A percentile compares a stretch with the other conserved stretches of the same genome.
Conservation (phyloP, 2,797 vertebrate species). For the Phoeniculus purpureus region DNA sequence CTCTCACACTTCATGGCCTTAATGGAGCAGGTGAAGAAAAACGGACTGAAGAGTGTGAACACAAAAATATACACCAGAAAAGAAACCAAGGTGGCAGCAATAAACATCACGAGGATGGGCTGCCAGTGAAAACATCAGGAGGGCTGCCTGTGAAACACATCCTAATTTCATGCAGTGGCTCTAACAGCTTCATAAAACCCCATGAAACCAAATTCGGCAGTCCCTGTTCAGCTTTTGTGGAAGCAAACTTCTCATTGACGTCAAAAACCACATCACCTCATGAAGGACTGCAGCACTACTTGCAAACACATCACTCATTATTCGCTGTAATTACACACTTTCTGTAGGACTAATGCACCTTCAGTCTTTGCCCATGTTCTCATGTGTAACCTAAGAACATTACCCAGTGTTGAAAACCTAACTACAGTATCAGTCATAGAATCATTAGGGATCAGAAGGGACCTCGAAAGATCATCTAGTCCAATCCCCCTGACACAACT, state of each 20-base stretch:
- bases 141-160: not conserved
- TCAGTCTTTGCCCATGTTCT: not conserved
- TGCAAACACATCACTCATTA: not conserved
- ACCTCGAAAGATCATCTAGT: too few species aligned
- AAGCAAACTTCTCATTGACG: not conserved
- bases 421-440: not conserved
- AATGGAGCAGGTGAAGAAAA: not conserved
- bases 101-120: not conserved
- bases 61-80: not conserved
- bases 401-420: not conserved
- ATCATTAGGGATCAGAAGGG: too few species aligned
- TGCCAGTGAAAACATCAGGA: not conserved
- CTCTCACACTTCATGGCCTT: not conserved
- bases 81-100: not conserved
- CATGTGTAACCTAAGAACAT: not conserved
- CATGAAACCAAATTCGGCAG: not conserved
- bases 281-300: constrained; percentile 3
- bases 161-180: not conserved
- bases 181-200: not conserved
- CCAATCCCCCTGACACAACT: too few species aligned
- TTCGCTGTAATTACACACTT: not conserved
- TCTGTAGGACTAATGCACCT: not conserved
- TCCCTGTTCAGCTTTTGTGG: not conserved
- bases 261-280: constrained; percentile 7
- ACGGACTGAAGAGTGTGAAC: not conserved